A percentile compares a stretch with the other conserved stretches of the same genome.
Conservation (phyloP, 2,113 vertebrate species). For the Athene cunicularia region DNA sequence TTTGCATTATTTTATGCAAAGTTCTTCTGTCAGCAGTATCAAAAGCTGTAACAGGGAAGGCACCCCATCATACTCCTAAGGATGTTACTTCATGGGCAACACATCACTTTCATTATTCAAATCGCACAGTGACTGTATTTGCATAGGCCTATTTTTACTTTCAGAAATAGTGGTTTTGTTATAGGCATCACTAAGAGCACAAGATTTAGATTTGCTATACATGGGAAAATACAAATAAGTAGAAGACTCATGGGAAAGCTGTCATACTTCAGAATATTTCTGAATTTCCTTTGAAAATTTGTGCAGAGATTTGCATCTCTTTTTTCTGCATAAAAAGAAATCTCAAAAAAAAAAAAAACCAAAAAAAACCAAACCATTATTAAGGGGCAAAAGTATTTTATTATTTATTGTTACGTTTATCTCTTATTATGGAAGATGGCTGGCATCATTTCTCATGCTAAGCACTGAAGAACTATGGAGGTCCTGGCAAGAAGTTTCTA, state of each 20-base stretch:
- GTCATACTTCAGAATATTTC: not conserved
- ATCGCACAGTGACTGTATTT: not conserved
- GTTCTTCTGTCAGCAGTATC: not conserved
- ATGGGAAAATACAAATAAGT: not conserved
- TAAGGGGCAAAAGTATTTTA: not conserved
- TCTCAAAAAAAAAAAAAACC: not conserved
- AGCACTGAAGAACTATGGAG: not conserved
- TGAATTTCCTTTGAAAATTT: not conserved
- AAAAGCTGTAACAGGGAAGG: not conserved
- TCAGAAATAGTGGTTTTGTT: not conserved
- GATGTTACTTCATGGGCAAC: not conserved
- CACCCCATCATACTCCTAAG: not conserved
- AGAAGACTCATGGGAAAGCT: not conserved
- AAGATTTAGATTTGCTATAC: not conserved
- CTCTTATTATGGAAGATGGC: not conserved
- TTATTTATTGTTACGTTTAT: not conserved
- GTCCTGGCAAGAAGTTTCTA: not conserved
- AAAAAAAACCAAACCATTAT: not conserved
- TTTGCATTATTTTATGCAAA: not conserved
- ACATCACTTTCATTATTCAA: slow-evolving; percentile 6
- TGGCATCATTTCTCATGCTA: not conserved
- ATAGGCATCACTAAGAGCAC: not conserved
- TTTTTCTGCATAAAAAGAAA: not conserved
- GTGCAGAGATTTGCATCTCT: not conserved
- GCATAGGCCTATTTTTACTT: not conserved